phyloP scores from a whole-genome alignment of 2,113 vertebrate species.

The Lasiurus borealis region DNA sequence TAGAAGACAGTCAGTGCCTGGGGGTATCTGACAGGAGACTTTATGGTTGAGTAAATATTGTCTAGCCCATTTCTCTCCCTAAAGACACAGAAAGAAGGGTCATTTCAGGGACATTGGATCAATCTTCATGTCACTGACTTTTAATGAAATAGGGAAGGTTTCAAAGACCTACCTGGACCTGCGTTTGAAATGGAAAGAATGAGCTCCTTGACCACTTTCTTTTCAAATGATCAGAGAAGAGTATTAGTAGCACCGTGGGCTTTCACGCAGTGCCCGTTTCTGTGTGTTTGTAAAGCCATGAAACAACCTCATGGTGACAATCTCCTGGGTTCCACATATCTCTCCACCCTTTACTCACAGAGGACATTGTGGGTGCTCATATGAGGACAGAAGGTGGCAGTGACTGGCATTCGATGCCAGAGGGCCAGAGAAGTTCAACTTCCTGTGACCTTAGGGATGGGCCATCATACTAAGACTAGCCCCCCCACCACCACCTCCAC shows the following conservation, averaged over 20 bases:
- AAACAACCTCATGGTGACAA: neutral
- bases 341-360: neutral
- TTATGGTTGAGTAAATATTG: neutral
- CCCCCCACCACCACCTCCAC: neutral
- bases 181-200: neutral
- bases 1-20: neutral
- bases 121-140: constrained; percentile 3
- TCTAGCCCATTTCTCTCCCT: neutral
- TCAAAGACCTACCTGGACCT: neutral
- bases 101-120: neutral
- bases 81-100: neutral
- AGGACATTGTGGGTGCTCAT: neutral
- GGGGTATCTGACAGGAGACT: neutral
- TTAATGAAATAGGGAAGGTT: neutral
- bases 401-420: neutral
- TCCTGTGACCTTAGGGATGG: neutral
- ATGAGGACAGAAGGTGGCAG: neutral
- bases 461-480: neutral
- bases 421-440: neutral
- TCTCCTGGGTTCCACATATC: neutral
- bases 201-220: neutral
- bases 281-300: neutral
- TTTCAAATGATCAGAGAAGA: constrained; percentile 20
- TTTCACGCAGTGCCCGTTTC: neutral
- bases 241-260: neutral